Evolutionary conservation across 2,888 invertebrate species (phyloP), one percentile per base, ranked within the genome.

Genomic region (Rambutsinella grinnellia): DNA sequence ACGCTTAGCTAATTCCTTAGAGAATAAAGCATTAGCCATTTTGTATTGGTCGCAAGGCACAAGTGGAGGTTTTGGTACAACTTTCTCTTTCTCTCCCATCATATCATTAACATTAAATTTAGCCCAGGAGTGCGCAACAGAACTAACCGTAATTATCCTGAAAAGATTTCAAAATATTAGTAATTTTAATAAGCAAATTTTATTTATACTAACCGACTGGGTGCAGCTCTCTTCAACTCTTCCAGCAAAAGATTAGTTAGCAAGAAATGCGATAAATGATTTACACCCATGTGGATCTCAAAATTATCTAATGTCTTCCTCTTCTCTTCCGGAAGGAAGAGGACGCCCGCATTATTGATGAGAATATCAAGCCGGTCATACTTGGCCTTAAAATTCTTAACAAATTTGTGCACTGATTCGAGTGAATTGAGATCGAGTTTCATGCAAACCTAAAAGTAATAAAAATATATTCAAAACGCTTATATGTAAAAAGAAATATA

Each of bases 251-350:
- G 87, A 84, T 92, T 91, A 2, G 95, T 94, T n/a, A 97, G 88
- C 65, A 94, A 89, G 86, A 95, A 96, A 85, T 95, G 96, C 0
- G 94, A 94, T 79, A 95, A 87, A 85, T 95, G 92, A 86, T 95
- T 95, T 0, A 93, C 91, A 19, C 93, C 94, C 82, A 94, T 91
- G 86, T 94, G 93, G 76, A 93, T 90, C 87, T 95, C 94, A 85
- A 92, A 92, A 1, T 92, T 92, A 85, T 94, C 92, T 83, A 89
- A 88, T 0, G 93, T 93, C 83, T 89, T 89, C 65, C 87, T 85
- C n/a, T 60, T 15, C 13, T 61, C 44, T 0, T 62, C 23, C n/a
- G 15, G 28, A 23, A 56, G 36, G 3, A 24, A 51, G 26, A 28
- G 46, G 15, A 83, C 90, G 89, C 81, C 79, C 0, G 78, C 79